These are phyloP conservation scores for Strix aluco DNA, from an alignment of 2,113 vertebrate genomes.

Conservation along the genomic window DNA sequence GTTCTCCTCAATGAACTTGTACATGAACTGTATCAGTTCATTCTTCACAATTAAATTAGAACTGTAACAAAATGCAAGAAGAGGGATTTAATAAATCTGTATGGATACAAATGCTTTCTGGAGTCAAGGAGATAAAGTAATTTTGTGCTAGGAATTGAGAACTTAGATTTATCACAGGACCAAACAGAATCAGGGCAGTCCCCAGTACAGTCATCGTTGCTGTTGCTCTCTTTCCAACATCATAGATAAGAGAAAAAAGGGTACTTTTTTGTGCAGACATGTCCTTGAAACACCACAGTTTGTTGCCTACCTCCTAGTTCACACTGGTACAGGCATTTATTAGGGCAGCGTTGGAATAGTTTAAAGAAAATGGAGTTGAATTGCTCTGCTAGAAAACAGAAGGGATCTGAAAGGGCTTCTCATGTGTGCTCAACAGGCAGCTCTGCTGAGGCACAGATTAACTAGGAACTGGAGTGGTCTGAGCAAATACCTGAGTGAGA, in stretches of 20 bases:
- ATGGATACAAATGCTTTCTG: not conserved
- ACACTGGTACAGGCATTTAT: not conserved
- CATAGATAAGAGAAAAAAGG: not conserved
- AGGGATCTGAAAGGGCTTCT: not conserved
- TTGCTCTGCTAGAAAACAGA: not conserved
- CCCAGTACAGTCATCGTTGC: rapidly evolving
- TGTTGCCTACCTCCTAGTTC: not conserved
- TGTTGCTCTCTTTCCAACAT: not conserved
- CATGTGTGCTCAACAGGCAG: not conserved
- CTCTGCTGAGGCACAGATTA: not conserved
- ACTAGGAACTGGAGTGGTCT: not conserved
- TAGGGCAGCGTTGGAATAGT: not conserved
- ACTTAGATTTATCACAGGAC: not conserved
- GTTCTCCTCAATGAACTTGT: not conserved
- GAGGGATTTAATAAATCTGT: not conserved
- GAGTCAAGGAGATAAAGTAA: not conserved
- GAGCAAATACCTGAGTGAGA: not conserved
- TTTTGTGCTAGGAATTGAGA: not conserved
- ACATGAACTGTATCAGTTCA: not conserved
- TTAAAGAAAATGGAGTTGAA: not conserved
- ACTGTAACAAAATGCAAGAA: not conserved
- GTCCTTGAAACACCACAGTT: not conserved
- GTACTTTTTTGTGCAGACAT: not conserved
- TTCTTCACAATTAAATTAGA: constrained; percentile 5
- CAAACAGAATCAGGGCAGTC: not conserved